Percentiles rank a stretch among this genome's conserved stretches.
Conservation (phyloP, 2,113 vertebrate species). For the Datnioides undecimradiatus region DNA sequence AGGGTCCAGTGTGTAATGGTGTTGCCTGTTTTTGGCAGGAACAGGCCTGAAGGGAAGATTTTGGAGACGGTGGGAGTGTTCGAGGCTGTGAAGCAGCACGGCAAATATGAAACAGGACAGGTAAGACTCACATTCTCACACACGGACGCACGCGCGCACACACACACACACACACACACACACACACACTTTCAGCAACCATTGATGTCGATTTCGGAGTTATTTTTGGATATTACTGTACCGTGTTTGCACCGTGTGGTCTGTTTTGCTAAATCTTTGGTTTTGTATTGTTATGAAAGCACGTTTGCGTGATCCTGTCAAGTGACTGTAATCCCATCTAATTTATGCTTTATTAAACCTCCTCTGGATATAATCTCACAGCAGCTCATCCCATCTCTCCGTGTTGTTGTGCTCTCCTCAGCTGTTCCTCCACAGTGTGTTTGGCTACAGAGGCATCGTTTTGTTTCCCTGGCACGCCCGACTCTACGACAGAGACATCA, state of each 20-base stretch:
- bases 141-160: too few species aligned
- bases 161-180: background rate
- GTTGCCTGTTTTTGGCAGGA: constrained; percentile 84
- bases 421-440: constrained; percentile 98
- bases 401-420: constrained; percentile 73
- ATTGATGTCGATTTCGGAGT: background rate
- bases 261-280: constrained; percentile 16
- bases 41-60: constrained; percentile 94
- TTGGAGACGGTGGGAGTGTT: constrained; percentile 95
- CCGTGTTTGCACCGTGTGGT: background rate
- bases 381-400: constrained; percentile 11
- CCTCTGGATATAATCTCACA: constrained; percentile 29
- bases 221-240: background rate
- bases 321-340: constrained; percentile 46
- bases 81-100: constrained; percentile 94
- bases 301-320: constrained; percentile 26
- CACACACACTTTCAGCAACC: too few species aligned
- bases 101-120: constrained; percentile 97
- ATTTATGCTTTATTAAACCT: constrained; percentile 15
- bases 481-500: constrained; percentile 94
- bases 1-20: constrained; percentile 54
- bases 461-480: constrained; percentile 99
- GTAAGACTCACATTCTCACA: constrained; percentile 83
- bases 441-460: constrained; percentile 97
- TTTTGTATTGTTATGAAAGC: constrained; percentile 9